phyloP scores from a whole-genome alignment of 2,113 vertebrate genomes.

The Penelope pileata region DNA sequence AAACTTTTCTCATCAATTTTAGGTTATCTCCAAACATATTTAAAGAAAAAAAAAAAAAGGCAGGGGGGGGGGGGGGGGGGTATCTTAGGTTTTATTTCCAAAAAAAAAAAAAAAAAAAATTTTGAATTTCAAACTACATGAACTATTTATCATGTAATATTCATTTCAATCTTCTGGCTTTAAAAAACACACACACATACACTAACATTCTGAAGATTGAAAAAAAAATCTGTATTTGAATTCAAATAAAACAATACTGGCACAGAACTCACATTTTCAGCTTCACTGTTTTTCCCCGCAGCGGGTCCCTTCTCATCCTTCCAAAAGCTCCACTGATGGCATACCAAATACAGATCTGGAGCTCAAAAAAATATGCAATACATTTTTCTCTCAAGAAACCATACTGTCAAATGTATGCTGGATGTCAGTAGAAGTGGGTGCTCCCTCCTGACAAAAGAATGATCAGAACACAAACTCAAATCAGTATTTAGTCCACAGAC shows the following conservation, averaged over 20 bases:
- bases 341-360: background rate
- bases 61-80: too few species aligned
- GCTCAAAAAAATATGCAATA: background rate
- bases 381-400: slow-evolving; percentile 54
- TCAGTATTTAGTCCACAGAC: background rate
- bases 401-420: background rate
- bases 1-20: background rate
- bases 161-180: background rate
- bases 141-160: background rate
- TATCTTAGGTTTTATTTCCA: background rate
- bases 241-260: background rate
- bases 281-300: background rate
- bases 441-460: slow-evolving; percentile 40
- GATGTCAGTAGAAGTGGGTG: background rate
- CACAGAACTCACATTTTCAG: slow-evolving; percentile 59
- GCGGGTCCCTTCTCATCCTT: slow-evolving; percentile 19
- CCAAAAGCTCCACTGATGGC: background rate
- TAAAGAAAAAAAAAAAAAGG: background rate
- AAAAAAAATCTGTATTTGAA: background rate
- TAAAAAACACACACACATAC: background rate
- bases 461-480: background rate
- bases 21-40: background rate
- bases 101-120: too few species aligned
- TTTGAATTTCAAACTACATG: background rate
- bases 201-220: background rate